These are phyloP conservation scores for Etia nguti DNA, from an alignment of 2,113 vertebrate species.

Conservation along the genomic window DNA sequence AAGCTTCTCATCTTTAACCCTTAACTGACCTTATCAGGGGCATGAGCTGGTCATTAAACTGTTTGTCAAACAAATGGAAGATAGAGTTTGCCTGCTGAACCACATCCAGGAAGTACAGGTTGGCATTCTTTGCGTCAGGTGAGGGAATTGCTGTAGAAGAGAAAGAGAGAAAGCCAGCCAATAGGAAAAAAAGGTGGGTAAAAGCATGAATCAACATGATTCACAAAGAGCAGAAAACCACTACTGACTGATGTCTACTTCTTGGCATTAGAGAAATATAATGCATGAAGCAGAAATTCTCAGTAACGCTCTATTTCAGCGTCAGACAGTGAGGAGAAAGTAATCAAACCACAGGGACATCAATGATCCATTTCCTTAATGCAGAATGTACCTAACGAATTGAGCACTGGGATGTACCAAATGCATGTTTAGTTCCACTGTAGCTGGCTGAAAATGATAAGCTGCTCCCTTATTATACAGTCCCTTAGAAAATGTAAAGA, in stretches of 20 bases:
- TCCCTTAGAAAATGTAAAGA: not conserved
- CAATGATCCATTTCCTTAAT: not conserved
- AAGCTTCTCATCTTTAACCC: not conserved
- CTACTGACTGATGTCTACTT: not conserved
- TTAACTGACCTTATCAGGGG: constrained; percentile 90
- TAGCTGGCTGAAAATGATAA: constrained; percentile 15
- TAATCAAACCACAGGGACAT: not conserved
- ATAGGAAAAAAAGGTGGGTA: not conserved
- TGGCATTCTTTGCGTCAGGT: constrained; percentile 92
- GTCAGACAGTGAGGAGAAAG: not conserved
- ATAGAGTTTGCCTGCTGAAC: constrained; percentile 98
- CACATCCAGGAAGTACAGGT: constrained; percentile 97
- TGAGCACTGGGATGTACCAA: not conserved
- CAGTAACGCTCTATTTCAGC: not conserved
- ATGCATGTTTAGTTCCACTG: constrained; percentile 12
- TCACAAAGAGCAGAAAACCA: not conserved
- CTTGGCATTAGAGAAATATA: not conserved
- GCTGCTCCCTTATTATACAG: not conserved
- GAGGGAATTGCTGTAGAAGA: constrained; percentile 88
- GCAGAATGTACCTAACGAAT: not conserved
- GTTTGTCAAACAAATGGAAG: constrained; percentile 99
- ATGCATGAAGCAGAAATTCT: not conserved
- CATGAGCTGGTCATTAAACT: constrained; percentile 99
- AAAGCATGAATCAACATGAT: not conserved
- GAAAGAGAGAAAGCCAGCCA: not conserved